Evolutionary conservation across 92 coral and sea anemone genomes (phyloP).

Genomic region (Porites evermanni): DNA sequence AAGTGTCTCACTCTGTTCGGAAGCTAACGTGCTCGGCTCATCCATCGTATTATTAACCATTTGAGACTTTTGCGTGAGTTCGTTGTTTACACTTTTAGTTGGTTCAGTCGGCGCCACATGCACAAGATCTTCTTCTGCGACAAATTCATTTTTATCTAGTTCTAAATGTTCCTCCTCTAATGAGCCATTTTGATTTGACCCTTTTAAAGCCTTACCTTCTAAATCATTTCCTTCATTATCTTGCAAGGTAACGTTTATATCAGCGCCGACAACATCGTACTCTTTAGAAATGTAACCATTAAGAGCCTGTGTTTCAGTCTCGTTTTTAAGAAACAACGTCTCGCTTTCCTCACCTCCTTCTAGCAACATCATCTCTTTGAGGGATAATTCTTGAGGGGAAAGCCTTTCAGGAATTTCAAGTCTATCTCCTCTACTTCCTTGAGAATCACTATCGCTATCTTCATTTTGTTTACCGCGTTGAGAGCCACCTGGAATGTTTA

Average conservation of each 20-base stretch:
- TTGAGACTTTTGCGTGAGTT: not conserved
- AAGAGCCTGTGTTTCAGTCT: not conserved
- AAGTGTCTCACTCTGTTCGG: not conserved
- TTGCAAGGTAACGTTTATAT: not conserved
- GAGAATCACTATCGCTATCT: slow-evolving; percentile 6
- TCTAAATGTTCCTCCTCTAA: slow-evolving; percentile 1
- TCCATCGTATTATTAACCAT: not conserved
- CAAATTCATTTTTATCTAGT: not conserved
- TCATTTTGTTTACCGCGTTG: not conserved
- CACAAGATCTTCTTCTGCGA: not conserved
- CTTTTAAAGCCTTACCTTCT: not conserved
- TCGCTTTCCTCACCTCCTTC: not conserved
- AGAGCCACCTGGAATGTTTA: slow-evolving; percentile 5
- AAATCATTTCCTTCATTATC: not conserved
- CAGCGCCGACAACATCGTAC: not conserved
- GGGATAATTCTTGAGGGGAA: not conserved
- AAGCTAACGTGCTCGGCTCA: not conserved
- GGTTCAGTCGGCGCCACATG: not conserved
- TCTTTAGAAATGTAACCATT: not conserved
- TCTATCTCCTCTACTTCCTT: slow-evolving; percentile 12
- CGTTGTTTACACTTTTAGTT: not conserved
- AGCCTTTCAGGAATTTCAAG: slow-evolving; percentile 31
- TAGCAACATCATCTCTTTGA: not conserved
- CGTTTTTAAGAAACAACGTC: slow-evolving; percentile 2
- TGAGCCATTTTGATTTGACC: not conserved